phyloP scores from a whole-genome alignment of 2,113 vertebrate genomes.

The Gallinago jamesoni region DNA sequence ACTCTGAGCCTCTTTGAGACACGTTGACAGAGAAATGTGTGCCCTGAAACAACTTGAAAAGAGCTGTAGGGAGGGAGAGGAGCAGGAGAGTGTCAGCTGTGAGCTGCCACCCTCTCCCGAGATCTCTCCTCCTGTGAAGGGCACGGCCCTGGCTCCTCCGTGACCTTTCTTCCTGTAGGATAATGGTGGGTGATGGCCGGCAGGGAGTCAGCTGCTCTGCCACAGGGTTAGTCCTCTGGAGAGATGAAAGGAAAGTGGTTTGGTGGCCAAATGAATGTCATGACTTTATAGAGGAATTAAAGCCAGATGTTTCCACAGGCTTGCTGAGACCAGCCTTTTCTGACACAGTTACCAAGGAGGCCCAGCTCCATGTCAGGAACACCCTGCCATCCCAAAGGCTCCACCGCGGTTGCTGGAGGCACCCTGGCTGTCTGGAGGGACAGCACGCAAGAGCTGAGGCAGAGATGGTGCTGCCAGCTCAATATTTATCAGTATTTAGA shows the following conservation, averaged over 20 bases:
- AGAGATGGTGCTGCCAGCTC: not conserved
- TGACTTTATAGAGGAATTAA: constrained; percentile 43
- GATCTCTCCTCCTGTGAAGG: not conserved
- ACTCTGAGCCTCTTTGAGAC: not conserved
- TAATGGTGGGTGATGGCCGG: not conserved
- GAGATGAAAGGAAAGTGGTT: constrained; percentile 54
- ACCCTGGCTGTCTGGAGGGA: not conserved
- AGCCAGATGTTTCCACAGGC: constrained; percentile 54
- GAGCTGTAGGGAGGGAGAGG: not conserved
- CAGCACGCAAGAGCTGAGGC: not conserved
- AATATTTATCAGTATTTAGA: not conserved
- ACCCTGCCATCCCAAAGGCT: not conserved
- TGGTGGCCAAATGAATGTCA: constrained; percentile 39
- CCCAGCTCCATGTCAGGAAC: not conserved
- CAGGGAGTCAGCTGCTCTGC: constrained; percentile 35
- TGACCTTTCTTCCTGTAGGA: not conserved
- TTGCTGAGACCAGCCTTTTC: constrained; percentile 19
- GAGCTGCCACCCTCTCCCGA: not conserved
- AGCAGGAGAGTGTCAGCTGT: not conserved
- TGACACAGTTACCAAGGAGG: not conserved
- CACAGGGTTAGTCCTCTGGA: not conserved
- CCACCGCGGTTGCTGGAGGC: not conserved
- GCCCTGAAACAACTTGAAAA: not conserved
- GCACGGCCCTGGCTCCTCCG: not conserved
- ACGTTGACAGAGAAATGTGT: not conserved